A percentile compares a stretch with the other conserved stretches of the same genome.
phyloP scores from a whole-genome alignment of 1,140 invertebrate genomes.

The Cydia pomonella region DNA sequence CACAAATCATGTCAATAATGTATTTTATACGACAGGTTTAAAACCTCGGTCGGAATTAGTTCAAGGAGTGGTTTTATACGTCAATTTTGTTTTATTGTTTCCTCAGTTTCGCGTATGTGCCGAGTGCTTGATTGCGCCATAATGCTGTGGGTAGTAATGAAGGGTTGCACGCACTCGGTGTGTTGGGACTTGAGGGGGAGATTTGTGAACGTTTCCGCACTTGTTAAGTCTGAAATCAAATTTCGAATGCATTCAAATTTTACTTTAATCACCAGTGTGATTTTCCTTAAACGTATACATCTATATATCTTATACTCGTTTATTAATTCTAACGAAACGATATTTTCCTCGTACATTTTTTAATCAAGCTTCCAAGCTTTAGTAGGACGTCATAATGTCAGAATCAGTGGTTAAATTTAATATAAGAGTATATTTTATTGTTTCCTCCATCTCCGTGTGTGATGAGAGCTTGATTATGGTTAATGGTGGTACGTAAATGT shows the following conservation, averaged over 20 bases:
- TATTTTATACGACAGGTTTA: slow-evolving; percentile 54
- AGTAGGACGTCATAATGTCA: slow-evolving; percentile 6
- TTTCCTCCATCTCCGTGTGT: slow-evolving; percentile 69
- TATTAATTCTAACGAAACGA: not conserved
- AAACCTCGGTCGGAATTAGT: slow-evolving; percentile 55
- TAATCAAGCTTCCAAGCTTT: slow-evolving; percentile 9
- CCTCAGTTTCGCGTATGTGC: slow-evolving; percentile 72
- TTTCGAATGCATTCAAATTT: slow-evolving; percentile 52
- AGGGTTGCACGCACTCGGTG: slow-evolving; percentile 71
- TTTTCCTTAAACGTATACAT: slow-evolving; percentile 33
- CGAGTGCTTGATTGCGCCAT: slow-evolving; percentile 73
- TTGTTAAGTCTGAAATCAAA: slow-evolving; percentile 64
- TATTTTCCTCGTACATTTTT: slow-evolving; percentile 15
- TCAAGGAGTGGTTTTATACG: slow-evolving; percentile 65
- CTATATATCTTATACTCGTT: not conserved
- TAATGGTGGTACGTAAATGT: slow-evolving; percentile 72
- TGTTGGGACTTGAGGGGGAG: slow-evolving; percentile 63
- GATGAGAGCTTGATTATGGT: slow-evolving; percentile 70
- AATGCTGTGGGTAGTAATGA: slow-evolving; percentile 69
- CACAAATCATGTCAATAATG: slow-evolving; percentile 51
- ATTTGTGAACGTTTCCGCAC: slow-evolving; percentile 63
- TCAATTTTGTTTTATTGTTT: slow-evolving; percentile 72
- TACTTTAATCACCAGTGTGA: slow-evolving; percentile 39
- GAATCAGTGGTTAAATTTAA: slow-evolving; percentile 35
- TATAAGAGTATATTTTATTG: slow-evolving; percentile 63